Percentiles rank a stretch among this genome's conserved stretches.
Conservation (phyloP, 2,888 invertebrate species). For the Orthosia gracilis region DNA sequence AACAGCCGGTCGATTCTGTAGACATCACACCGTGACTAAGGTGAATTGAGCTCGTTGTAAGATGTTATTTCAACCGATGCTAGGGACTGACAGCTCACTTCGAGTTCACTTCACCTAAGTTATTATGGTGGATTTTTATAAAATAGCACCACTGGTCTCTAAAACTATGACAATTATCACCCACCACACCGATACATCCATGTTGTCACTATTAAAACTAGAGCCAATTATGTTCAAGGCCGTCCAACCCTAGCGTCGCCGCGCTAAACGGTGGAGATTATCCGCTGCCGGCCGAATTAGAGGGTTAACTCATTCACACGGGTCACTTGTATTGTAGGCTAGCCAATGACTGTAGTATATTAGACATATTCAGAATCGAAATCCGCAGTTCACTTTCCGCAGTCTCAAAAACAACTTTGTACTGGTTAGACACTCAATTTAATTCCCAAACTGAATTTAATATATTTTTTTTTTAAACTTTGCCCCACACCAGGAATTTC, state of each 20-base stretch:
- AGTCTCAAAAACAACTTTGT: neutral
- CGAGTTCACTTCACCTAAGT: too few relatives aligned
- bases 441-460: neutral
- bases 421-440: neutral
- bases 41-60: too few relatives aligned
- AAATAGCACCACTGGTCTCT: too few relatives aligned
- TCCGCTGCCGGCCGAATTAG: slow-evolving; percentile 47
- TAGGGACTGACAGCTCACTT: too few relatives aligned
- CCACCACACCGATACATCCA: slow-evolving; percentile 9
- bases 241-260: slow-evolving; percentile 49
- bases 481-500: too few relatives aligned
- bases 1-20: too few relatives aligned
- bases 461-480: too few relatives aligned
- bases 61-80: too few relatives aligned
- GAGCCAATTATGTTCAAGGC: slow-evolving; percentile 59
- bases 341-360: slow-evolving; percentile 16
- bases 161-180: neutral
- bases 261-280: slow-evolving; percentile 55
- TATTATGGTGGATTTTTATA: too few relatives aligned
- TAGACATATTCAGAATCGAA: too few relatives aligned
- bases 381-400: neutral
- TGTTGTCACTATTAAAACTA: slow-evolving; percentile 45
- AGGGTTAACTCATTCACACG: slow-evolving; percentile 42
- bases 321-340: slow-evolving; percentile 33
- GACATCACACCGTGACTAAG: too few relatives aligned